Evolutionary conservation across 2,888 invertebrate species (phyloP).

Genomic region (Drosophila demipolita): DNA sequence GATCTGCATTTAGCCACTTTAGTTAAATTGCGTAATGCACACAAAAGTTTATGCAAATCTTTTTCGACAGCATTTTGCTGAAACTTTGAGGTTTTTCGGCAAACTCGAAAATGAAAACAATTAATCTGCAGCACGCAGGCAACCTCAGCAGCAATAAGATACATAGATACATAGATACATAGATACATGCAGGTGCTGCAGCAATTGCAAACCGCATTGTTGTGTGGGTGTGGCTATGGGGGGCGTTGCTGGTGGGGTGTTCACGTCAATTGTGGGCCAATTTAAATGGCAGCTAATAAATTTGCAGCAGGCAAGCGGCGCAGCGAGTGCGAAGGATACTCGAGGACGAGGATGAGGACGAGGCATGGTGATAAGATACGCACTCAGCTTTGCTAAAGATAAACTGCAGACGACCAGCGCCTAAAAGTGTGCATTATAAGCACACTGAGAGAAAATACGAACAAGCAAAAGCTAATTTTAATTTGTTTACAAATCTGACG

Average conservation of each 20-base stretch:
- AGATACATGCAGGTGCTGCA: constrained; percentile 40
- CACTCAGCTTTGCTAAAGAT: constrained; percentile 46
- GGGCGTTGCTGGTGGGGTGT: constrained; percentile 5
- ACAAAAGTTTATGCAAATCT: constrained; percentile 34
- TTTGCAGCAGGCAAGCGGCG: constrained; percentile 61
- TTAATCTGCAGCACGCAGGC: constrained; percentile 40
- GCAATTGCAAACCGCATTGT: constrained; percentile 48
- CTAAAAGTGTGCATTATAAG: constrained; percentile 55
- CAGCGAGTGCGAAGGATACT: constrained; percentile 39
- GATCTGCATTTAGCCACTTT: constrained; percentile 15
- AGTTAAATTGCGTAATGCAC: constrained; percentile 19
- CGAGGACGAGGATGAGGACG: constrained; percentile 31
- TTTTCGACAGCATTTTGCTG: constrained; percentile 13
- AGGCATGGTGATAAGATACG: constrained; percentile 44
- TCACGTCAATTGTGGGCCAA: constrained; percentile 57
- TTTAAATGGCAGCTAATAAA: constrained; percentile 78
- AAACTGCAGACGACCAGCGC: constrained; percentile 40
- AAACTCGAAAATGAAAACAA: constrained; percentile 32
- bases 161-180: background rate
- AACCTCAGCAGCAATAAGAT: constrained; percentile 37
- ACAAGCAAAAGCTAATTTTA: background rate
- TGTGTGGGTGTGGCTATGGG: background rate
- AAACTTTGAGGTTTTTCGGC: constrained; percentile 14
- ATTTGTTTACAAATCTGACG: background rate
- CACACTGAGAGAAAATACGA: background rate